Conservation (phyloP, 35 echinoderm and acorn worm genomes). For the Apostichopus parvimensis region DNA sequence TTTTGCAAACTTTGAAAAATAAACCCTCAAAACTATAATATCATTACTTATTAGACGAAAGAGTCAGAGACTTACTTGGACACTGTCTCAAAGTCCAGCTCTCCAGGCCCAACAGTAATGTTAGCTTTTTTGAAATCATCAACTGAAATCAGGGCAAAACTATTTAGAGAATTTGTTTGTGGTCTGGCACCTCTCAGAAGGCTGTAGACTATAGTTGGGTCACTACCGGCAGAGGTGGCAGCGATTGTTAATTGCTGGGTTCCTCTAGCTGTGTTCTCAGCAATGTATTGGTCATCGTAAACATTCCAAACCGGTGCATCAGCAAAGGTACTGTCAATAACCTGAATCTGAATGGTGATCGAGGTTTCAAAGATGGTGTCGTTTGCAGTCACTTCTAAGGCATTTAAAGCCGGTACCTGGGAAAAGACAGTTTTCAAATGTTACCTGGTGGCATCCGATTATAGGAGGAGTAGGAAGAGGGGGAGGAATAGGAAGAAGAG, state of each 20-base stretch:
- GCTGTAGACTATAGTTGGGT: background rate
- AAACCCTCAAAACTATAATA: background rate
- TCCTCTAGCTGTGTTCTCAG: background rate
- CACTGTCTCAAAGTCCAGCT: conserved; percentile 46
- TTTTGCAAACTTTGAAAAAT: no score
- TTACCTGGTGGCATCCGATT: no score
- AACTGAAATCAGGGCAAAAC: background rate
- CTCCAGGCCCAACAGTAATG: conserved; percentile 15
- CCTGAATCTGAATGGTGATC: background rate
- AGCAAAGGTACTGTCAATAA: background rate
- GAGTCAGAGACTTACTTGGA: conserved; percentile 3
- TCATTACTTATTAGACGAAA: background rate
- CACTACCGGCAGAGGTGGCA: background rate
- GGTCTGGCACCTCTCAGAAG: conserved; percentile 30
- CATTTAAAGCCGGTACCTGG: background rate
- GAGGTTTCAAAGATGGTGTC: background rate
- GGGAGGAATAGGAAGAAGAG: no score
- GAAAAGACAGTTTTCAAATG: background rate
- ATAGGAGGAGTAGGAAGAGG: no score
- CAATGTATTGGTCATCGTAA: background rate
- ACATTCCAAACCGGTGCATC: background rate
- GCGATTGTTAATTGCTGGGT: background rate
- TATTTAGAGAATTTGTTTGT: conserved; percentile 50
- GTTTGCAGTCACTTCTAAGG: background rate
- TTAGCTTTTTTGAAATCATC: background rate